Evolutionary conservation across 2,797 vertebrate species (phyloP).

Genomic region (Sparus aurata): DNA sequence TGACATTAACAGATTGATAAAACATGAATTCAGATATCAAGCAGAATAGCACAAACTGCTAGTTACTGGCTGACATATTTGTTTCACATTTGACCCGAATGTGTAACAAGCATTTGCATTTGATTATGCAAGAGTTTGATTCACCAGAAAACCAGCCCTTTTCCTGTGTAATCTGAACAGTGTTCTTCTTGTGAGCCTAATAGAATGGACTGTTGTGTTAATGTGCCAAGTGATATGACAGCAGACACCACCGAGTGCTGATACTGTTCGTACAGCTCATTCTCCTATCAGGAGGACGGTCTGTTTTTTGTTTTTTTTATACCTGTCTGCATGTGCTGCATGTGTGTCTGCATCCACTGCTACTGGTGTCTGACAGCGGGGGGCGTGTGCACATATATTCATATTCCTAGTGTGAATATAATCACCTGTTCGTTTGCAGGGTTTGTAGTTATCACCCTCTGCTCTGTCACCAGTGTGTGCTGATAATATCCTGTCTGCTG

Average conservation of each 20-base stretch:
- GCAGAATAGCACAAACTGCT: neutral
- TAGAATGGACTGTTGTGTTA: conserved; percentile 3
- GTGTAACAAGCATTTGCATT: neutral
- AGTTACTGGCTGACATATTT: neutral
- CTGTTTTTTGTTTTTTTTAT: neutral
- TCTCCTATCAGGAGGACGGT: conserved; percentile 1
- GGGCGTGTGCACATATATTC: neutral
- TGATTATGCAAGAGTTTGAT: neutral
- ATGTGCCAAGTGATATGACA: conserved; percentile 13
- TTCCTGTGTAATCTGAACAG: conserved; percentile 8
- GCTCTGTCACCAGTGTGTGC: conserved; percentile 40
- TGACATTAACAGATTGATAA: neutral
- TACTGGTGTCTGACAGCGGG: neutral
- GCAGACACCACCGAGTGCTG: conserved; percentile 1
- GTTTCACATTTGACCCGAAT: conserved; percentile 1
- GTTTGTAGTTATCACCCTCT: conserved; percentile 18
- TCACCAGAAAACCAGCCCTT: neutral
- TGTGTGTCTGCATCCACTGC: neutral
- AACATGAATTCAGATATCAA: neutral
- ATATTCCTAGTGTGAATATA: conserved; percentile 5
- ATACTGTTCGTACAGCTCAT: neutral
- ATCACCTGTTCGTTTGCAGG: neutral
- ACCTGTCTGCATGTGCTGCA: neutral
- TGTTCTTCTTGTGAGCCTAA: neutral
- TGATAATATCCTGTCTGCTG: conserved; percentile 47